A percentile compares a stretch with the other conserved stretches of the same genome.
phyloP scores from a whole-genome alignment of 2,797 vertebrate genomes.

The Mergus octosetaceus region DNA sequence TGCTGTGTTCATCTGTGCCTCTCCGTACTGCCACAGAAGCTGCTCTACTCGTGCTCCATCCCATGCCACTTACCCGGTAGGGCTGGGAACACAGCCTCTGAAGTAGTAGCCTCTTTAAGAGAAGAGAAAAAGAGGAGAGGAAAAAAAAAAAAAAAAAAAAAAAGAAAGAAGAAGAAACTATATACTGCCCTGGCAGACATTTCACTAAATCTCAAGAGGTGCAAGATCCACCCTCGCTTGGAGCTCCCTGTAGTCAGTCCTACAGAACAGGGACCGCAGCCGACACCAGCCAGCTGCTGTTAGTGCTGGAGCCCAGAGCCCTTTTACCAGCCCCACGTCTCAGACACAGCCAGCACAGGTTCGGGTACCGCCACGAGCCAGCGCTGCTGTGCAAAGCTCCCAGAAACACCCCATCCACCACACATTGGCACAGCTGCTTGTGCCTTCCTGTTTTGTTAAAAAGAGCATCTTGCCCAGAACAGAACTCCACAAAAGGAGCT shows the following conservation, averaged over 20 bases:
- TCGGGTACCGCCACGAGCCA: neutral
- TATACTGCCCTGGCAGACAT: neutral
- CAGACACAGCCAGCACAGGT: neutral
- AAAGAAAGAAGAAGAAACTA: neutral
- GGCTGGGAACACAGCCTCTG: neutral
- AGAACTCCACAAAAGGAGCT: neutral
- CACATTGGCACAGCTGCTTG: rapidly evolving
- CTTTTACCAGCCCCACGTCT: neutral
- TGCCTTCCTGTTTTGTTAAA: neutral
- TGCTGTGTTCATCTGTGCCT: neutral
- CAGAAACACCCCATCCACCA: neutral
- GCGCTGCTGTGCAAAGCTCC: neutral
- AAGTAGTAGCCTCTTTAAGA: neutral
- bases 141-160: neutral
- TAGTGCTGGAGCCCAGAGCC: neutral
- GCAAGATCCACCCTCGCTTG: neutral
- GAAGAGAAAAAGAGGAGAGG: neutral
- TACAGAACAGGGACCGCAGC: neutral
- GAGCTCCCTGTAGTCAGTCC: neutral
- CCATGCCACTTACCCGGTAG: neutral
- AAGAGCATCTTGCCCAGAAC: neutral
- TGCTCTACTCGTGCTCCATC: neutral
- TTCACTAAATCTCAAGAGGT: neutral
- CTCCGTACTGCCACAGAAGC: neutral
- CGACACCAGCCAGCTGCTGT: neutral